phyloP scores from a whole-genome alignment of 2,888 invertebrate genomes.

The Temnothorax rugatulus region DNA sequence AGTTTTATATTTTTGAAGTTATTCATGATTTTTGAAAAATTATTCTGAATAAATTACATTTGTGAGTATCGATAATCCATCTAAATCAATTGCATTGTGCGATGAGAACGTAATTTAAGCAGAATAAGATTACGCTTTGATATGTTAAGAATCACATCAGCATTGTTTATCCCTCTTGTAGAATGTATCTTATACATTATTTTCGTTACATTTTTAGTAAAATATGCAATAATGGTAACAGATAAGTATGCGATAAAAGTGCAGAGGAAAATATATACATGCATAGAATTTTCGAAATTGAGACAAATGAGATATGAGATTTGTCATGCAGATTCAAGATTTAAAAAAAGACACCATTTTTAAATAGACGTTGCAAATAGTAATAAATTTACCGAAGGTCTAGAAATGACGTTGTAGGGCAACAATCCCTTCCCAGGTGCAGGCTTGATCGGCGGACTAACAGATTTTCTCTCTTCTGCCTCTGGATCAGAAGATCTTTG shows the following conservation, averaged over 20 bases:
- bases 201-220: not conserved
- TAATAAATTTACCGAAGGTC: slow-evolving; percentile 88
- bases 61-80: not conserved
- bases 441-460: slow-evolving; percentile 81
- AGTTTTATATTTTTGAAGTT: not conserved
- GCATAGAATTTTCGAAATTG: not conserved
- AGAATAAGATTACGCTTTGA: not conserved
- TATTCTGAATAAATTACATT: not conserved
- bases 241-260: not conserved
- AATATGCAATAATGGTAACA: not conserved
- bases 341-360: not conserved
- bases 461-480: slow-evolving; percentile 73
- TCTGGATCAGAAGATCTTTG: slow-evolving; percentile 79
- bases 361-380: not conserved
- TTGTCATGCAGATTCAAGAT: not conserved
- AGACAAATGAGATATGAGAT: too few species aligned
- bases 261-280: not conserved
- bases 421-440: slow-evolving; percentile 90
- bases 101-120: slow-evolving; percentile 15
- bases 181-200: slow-evolving; percentile 58
- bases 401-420: slow-evolving; percentile 95
- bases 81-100: not conserved
- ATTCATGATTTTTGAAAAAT: slow-evolving; percentile 12
- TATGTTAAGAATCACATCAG: not conserved
- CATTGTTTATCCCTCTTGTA: slow-evolving; percentile 25